Percentiles rank a stretch among this genome's conserved stretches.
These are phyloP conservation scores for Camelus bactrianus DNA, from an alignment of 2,113 vertebrate genomes.

Conservation along the genomic window DNA sequence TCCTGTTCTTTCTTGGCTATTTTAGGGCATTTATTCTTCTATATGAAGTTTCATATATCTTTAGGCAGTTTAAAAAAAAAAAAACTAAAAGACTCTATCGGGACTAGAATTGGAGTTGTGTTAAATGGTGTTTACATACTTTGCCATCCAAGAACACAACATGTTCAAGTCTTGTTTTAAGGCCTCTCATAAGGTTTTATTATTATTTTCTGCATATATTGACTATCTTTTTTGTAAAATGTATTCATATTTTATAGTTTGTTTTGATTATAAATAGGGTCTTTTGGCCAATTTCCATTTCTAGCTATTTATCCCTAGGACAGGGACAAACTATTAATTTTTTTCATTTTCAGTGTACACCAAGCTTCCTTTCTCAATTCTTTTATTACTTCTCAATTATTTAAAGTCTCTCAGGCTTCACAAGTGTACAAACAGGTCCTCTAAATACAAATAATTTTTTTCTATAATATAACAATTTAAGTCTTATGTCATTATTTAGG, in stretches of 20 bases:
- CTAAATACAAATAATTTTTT: neutral
- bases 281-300: conserved; percentile 40
- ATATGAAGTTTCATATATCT: neutral
- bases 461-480: neutral
- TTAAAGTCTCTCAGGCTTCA: neutral
- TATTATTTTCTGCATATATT: conserved; percentile 34
- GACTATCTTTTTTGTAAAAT: neutral
- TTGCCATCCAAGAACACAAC: neutral
- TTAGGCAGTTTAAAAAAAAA: conserved; percentile 15
- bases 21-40: neutral
- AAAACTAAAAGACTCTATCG: neutral
- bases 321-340: neutral
- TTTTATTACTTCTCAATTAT: neutral
- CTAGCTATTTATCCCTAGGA: neutral
- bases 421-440: neutral
- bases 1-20: neutral
- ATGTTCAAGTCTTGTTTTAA: conserved; percentile 22
- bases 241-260: conserved; percentile 5
- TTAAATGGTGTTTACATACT: conserved; percentile 34
- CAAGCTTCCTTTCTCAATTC: neutral
- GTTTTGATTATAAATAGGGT: neutral
- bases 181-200: conserved; percentile 10
- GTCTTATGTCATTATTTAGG: neutral
- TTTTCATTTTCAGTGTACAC: neutral
- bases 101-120: neutral